These are phyloP conservation scores for Melanaphis sacchari DNA, from an alignment of 1,140 invertebrate species.

Conservation along the genomic window DNA sequence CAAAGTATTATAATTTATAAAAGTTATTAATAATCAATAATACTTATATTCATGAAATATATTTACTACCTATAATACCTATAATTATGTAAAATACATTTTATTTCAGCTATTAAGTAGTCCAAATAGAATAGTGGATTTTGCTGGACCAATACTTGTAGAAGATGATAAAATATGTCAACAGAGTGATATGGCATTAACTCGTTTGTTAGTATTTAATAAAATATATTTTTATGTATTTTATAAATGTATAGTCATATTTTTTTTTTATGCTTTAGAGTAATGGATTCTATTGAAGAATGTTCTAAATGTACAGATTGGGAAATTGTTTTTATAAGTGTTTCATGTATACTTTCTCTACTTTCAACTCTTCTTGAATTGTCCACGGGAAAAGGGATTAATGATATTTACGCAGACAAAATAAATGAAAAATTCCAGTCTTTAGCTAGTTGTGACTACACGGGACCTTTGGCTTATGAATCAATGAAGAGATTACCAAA, in stretches of 20 bases:
- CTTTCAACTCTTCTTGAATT: conserved; percentile 83
- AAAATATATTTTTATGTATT: background rate
- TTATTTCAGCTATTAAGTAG: conserved; percentile 69
- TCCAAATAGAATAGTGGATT: conserved; percentile 75
- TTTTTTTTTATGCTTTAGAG: conserved; percentile 67
- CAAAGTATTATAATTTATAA: background rate
- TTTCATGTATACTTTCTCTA: conserved; percentile 84
- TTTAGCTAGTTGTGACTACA: conserved; percentile 82
- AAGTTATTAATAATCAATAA: background rate
- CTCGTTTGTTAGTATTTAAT: conserved; percentile 77
- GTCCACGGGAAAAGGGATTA: conserved; percentile 74
- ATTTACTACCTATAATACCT: too few species aligned
- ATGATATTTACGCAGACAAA: conserved; percentile 67
- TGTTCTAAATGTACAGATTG: conserved; percentile 74
- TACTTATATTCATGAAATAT: background rate
- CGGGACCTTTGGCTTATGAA: conserved; percentile 82
- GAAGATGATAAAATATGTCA: conserved; percentile 78
- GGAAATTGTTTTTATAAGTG: conserved; percentile 78
- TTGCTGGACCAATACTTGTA: conserved; percentile 73
- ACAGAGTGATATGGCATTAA: conserved; percentile 86
- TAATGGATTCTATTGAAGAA: conserved; percentile 92
- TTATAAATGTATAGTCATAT: background rate
- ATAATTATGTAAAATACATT: background rate
- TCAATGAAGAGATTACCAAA: conserved; percentile 81
- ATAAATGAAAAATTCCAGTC: conserved; percentile 77